These are phyloP conservation scores for Chloroclystis v-ata DNA, from an alignment of 2,888 invertebrate genomes.

Conservation along the genomic window DNA sequence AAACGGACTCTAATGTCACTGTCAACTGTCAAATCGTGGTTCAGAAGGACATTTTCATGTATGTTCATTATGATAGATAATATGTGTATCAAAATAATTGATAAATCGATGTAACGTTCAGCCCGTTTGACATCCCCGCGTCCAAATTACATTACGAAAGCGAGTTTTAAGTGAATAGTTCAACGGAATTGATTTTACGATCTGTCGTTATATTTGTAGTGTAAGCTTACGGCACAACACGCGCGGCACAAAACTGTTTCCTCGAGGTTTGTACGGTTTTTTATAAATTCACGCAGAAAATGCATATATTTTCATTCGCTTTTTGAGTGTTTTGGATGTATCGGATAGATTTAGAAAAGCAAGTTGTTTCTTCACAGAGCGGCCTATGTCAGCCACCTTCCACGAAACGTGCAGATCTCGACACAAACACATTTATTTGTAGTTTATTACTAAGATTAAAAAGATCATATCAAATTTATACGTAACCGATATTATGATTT, in stretches of 20 bases:
- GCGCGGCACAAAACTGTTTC: conserved; percentile 45
- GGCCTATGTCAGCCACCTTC: conserved; percentile 1
- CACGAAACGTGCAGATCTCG: conserved; percentile 28
- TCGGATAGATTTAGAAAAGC: not conserved
- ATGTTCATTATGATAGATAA: no score
- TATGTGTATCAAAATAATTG: no score
- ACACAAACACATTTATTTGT: conserved; percentile 44
- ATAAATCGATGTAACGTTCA: not conserved
- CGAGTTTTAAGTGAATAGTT: conserved; percentile 25
- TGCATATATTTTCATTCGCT: no score
- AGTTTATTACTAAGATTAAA: conserved; percentile 56
- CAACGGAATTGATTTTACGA: conserved; percentile 52
- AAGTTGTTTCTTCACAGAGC: conserved; percentile 10
- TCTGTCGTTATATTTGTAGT: conserved; percentile 37
- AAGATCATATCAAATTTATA: conserved; percentile 77
- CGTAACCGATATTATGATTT: conserved; percentile 56
- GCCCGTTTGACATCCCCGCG: conserved; percentile 13
- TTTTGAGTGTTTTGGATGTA: no score
- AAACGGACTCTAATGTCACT: conserved; percentile 9
- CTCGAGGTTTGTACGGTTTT: conserved; percentile 22
- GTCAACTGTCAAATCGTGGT: conserved; percentile 2
- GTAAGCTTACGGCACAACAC: conserved; percentile 48
- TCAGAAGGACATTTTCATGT: no score
- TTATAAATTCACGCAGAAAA: not conserved
- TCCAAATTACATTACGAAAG: conserved; percentile 18